Evolutionary conservation across 2,797 vertebrate genomes (phyloP).

Genomic region (Eleutherodactylus coqui): DNA sequence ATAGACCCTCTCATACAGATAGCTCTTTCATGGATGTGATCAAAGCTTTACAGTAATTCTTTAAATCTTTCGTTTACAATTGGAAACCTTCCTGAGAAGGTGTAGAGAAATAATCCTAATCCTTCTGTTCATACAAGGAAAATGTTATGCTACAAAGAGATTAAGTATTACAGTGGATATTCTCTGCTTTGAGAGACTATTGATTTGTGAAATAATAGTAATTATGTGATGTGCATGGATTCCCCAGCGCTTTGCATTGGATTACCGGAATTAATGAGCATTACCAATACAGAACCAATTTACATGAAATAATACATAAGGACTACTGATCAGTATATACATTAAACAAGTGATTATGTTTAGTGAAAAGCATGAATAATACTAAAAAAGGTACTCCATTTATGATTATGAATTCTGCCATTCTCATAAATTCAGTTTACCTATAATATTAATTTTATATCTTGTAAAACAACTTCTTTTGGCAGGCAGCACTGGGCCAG

Average conservation of each 20-base stretch:
- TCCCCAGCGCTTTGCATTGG: background rate
- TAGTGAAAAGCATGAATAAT: background rate
- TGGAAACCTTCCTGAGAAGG: background rate
- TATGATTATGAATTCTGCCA: background rate
- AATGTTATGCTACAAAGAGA: background rate
- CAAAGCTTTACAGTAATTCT: background rate
- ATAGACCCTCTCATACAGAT: too few relatives aligned
- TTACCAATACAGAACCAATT: background rate
- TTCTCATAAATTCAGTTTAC: background rate
- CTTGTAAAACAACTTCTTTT: conserved; percentile 40
- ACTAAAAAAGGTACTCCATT: background rate
- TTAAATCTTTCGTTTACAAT: background rate
- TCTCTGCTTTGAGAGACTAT: background rate
- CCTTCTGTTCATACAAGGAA: background rate
- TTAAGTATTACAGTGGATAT: background rate
- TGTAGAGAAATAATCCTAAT: background rate
- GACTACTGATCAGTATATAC: background rate
- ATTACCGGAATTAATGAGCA: conserved; percentile 5
- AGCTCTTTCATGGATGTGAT: background rate
- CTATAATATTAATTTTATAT: conserved; percentile 41
- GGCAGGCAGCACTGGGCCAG: background rate
- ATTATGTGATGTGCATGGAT: background rate
- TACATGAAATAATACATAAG: background rate
- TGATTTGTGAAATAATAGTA: conserved; percentile 5
- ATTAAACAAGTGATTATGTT: background rate